A percentile compares a stretch with the other conserved stretches of the same genome.
Evolutionary conservation across 2,888 invertebrate genomes (phyloP).

Genomic region (Tiliacea citrago): DNA sequence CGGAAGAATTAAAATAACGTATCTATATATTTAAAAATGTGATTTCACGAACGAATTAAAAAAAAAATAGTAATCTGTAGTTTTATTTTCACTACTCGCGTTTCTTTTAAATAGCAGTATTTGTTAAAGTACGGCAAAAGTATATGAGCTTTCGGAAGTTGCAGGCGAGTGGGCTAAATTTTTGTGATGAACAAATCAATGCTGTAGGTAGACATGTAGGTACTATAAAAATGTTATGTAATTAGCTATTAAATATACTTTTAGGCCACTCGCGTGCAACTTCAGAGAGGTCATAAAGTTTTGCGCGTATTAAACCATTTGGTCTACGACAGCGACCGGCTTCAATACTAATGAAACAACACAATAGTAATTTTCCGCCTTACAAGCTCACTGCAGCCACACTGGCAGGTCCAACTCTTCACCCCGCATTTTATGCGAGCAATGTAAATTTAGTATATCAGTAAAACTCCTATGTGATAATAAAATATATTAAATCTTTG

Average conservation of each 20-base stretch:
- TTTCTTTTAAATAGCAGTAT: conserved; percentile 12
- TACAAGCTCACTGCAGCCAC: conserved; percentile 83
- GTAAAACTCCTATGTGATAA: conserved; percentile 90
- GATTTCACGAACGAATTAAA: conserved; percentile 42
- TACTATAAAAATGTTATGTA: too few relatives aligned
- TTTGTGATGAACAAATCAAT: too few relatives aligned
- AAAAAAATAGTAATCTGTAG: conserved; percentile 14
- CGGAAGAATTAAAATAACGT: conserved; percentile 59
- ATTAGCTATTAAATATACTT: too few relatives aligned
- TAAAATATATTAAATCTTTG: conserved; percentile 91
- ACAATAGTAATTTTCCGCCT: conserved; percentile 60
- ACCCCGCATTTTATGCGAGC: conserved; percentile 86
- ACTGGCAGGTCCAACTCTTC: conserved; percentile 79
- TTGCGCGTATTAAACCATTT: neutral
- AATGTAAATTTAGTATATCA: conserved; percentile 88
- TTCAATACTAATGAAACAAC: conserved; percentile 50
- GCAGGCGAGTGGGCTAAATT: too few relatives aligned
- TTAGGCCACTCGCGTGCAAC: too few relatives aligned
- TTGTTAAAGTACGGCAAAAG: neutral
- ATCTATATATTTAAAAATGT: conserved; percentile 41
- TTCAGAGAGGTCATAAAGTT: too few relatives aligned
- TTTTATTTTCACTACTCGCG: conserved; percentile 42
- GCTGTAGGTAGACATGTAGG: too few relatives aligned
- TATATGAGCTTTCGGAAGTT: too few relatives aligned
- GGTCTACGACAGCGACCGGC: conserved; percentile 57